These are phyloP conservation scores for Gobiocypris rarus DNA, from an alignment of 2,113 vertebrate genomes.

Conservation along the genomic window DNA sequence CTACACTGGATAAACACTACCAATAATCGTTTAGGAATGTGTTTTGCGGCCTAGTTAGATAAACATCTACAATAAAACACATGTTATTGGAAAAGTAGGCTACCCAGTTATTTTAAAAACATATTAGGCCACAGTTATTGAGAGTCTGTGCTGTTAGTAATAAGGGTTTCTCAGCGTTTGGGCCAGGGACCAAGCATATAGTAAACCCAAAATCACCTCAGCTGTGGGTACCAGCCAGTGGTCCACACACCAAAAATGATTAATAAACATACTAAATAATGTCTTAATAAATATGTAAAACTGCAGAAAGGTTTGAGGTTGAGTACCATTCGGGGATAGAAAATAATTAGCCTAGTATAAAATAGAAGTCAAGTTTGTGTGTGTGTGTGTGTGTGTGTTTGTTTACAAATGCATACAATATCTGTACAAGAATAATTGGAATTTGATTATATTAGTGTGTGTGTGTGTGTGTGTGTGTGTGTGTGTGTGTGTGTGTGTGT, in stretches of 20 bases:
- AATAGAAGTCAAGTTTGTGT: neutral
- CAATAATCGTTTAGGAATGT: slow-evolving; percentile 11
- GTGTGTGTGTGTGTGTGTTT: neutral
- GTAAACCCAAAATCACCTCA: neutral
- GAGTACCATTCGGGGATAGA: neutral
- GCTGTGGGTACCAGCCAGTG: neutral
- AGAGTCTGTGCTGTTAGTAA: neutral
- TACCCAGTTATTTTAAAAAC: neutral
- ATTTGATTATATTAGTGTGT: neutral
- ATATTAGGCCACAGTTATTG: neutral
- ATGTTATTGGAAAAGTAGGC: slow-evolving; percentile 18
- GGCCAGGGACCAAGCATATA: neutral
- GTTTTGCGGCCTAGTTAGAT: slow-evolving; percentile 21
- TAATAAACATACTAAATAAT: neutral
- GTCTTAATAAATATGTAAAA: neutral
- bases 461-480: too few relatives aligned
- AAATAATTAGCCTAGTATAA: neutral
- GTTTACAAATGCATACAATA: neutral
- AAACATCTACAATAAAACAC: slow-evolving; percentile 21
- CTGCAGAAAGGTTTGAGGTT: neutral
- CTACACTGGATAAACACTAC: slow-evolving; percentile 23
- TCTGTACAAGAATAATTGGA: neutral
- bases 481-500: too few relatives aligned
- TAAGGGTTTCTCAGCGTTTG: neutral
- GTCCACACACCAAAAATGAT: neutral